phyloP scores from a whole-genome alignment of 2,113 vertebrate species.

The Ahaetulla prasina region DNA sequence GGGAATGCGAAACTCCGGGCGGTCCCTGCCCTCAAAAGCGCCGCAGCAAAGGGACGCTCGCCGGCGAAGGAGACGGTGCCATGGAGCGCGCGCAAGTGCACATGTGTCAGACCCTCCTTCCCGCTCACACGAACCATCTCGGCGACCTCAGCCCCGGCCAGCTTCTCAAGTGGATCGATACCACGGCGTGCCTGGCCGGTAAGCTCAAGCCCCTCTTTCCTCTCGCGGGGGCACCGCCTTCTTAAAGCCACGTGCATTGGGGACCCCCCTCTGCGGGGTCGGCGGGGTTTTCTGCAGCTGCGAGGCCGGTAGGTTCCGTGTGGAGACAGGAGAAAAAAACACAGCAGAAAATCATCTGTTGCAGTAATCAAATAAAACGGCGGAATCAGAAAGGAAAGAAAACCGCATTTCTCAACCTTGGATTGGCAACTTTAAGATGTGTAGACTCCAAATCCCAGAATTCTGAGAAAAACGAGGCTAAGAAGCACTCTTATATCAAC shows the following conservation, averaged over 20 bases:
- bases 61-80: background rate
- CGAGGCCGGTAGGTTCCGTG: background rate
- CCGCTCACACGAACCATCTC: conserved; percentile 62
- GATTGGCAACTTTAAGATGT: background rate
- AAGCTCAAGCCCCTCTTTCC: background rate
- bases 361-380: background rate
- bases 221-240: background rate
- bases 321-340: background rate
- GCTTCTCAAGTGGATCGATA: conserved; percentile 76
- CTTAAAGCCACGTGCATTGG: background rate
- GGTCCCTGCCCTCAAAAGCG: rapidly evolving
- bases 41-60: background rate
- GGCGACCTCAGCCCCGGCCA: conserved; percentile 69
- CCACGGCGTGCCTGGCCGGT: conserved; percentile 74
- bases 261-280: background rate
- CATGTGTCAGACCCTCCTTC: conserved; percentile 68
- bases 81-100: conserved; percentile 47
- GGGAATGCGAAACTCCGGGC: background rate
- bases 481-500: no score
- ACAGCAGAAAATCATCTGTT: background rate
- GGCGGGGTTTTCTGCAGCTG: background rate
- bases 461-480: no score
- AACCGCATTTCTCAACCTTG: background rate
- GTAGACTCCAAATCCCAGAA: no score
- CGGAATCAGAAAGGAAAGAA: background rate